These are phyloP conservation scores for Plectropomus leopardus DNA, from an alignment of 2,113 vertebrate genomes.

Conservation along the genomic window DNA sequence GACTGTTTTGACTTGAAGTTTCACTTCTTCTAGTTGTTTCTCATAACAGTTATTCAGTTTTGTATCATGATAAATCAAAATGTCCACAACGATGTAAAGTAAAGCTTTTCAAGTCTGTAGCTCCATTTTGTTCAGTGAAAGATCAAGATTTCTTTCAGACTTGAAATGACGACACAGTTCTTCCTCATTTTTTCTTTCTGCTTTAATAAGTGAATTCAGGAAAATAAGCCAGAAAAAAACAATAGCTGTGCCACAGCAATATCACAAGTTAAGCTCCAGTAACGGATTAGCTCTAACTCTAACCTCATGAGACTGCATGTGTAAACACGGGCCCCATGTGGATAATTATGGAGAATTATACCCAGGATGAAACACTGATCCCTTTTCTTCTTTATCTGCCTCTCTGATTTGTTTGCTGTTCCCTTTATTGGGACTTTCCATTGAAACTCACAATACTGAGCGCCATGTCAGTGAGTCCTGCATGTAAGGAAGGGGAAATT, in stretches of 20 bases:
- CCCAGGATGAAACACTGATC: conserved; percentile 56
- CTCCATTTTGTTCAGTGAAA: background rate
- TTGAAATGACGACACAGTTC: background rate
- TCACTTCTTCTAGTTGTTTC: background rate
- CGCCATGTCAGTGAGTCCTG: background rate
- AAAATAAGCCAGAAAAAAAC: conserved; percentile 10
- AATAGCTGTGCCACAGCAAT: conserved; percentile 35
- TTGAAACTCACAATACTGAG: conserved; percentile 14
- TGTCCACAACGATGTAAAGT: background rate
- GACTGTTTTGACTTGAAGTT: background rate
- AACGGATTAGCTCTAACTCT: conserved; percentile 67
- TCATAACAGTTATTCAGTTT: background rate
- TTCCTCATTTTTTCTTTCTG: background rate
- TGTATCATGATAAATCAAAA: too few relatives aligned
- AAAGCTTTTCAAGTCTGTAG: background rate
- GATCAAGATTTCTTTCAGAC: conserved; percentile 3
- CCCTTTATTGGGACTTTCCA: conserved; percentile 67
- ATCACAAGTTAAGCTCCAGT: conserved; percentile 66
- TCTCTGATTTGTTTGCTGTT: conserved; percentile 53
- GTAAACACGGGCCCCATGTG: conserved; percentile 71
- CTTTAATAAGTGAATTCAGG: conserved; percentile 6
- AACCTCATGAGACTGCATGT: conserved; percentile 73
- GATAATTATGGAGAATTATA: conserved; percentile 70
- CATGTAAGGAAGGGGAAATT: conserved; percentile 11
- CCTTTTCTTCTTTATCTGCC: conserved; percentile 58